Percentiles rank a stretch among this genome's conserved stretches.
Conservation (phyloP, 1,140 invertebrate species). For the Lucilia sericata region DNA sequence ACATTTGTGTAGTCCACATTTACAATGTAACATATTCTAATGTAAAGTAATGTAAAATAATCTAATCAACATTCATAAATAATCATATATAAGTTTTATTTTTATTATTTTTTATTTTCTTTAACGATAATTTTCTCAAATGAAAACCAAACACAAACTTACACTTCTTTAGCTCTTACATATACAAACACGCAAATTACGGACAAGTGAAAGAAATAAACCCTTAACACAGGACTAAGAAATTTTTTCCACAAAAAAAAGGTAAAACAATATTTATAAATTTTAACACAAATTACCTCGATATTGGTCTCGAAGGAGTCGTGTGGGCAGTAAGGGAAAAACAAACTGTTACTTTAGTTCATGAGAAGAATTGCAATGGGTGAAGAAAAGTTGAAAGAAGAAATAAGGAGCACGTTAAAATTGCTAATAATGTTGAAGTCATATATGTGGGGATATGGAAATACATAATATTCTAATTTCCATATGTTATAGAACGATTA, state of each 20-base stretch:
- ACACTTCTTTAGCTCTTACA: neutral
- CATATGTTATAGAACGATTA: neutral
- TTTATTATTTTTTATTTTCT: neutral
- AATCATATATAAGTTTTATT: neutral
- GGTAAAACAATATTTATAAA: constrained; percentile 17
- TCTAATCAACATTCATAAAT: neutral
- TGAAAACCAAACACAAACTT: neutral
- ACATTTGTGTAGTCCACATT: neutral
- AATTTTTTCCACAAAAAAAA: neutral
- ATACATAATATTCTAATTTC: neutral
- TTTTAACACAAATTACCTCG: neutral
- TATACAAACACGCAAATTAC: neutral
- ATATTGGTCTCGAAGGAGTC: neutral
- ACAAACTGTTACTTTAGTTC: neutral
- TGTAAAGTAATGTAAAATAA: constrained; percentile 13
- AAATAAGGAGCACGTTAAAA: neutral
- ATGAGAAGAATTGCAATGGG: constrained; percentile 9
- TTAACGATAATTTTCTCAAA: constrained; percentile 25
- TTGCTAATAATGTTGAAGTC: neutral
- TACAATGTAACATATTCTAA: neutral
- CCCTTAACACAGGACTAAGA: neutral
- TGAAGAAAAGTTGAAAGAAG: neutral
- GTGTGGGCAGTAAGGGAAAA: neutral
- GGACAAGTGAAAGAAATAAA: neutral
- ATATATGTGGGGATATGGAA: neutral